Evolutionary conservation across 2,888 invertebrate species (phyloP), one percentile per base, ranked within the genome.

Genomic region (Lasius fuliginosus): DNA sequence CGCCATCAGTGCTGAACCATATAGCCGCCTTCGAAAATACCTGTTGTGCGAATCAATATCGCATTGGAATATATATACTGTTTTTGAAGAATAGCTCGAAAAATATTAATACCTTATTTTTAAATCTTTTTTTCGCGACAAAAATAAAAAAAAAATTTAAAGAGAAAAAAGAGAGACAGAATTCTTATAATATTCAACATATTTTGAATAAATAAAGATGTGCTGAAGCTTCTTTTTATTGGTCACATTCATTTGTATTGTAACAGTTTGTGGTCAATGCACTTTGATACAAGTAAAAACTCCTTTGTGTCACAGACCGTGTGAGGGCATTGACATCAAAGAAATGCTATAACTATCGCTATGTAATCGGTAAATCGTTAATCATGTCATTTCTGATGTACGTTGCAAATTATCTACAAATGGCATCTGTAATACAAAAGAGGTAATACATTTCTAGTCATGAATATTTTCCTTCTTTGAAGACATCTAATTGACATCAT

Each of bases 1-100:
- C 83, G 23, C 87, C 92, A 23, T 90, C 90, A 27, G 82, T 94
- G 92, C 96, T 96, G 95, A 97, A 97, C 95, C 96, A 96, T 56
- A 97, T 95, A 90, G 96, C 95, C 23, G 97, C 97, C 89, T 95
- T 96, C n/a, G 96, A 95, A 94, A 97, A 97, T 85, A 97, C 97
- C 96, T 97, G 94, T 4, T 83, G 58, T 46, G 74, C 58, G 42
- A 71, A 60, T 0, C 40, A 65, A 65, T 46, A 27, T 56, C n/a
- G 9, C 5, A 53, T 71, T 71, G 53, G 40, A 56, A 40, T 30
- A 12, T 23, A 65, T 30, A 3, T 42, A 30, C 4, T n/a, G n/a
- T 53, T 23, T 23, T 67, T 9, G 11, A 60, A 46, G 5, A 33
- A 33, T 33, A 33, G 12, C 12, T 56, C 23, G 33, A 40, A n/a